Conservation (phyloP, 2,797 vertebrate species). For the Cuniculus paca region DNA sequence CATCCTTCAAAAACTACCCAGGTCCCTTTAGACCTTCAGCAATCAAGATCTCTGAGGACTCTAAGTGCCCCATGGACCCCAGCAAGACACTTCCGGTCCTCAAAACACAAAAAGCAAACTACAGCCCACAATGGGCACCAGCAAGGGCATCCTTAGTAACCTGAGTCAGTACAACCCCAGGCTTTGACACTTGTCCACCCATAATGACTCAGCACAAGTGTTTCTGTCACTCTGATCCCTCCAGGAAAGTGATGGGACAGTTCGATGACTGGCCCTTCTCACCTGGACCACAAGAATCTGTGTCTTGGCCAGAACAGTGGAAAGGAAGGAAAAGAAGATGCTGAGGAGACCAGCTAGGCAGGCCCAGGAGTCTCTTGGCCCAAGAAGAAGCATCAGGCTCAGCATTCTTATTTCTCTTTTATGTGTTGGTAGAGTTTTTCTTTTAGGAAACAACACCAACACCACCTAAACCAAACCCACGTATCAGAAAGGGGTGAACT, state of each 20-base stretch:
- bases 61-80: rapidly evolving
- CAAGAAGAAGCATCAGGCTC: constrained; percentile 58
- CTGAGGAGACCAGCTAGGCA: constrained; percentile 36
- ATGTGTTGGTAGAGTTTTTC: constrained; percentile 5
- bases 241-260: constrained; percentile 75
- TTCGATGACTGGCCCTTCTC: constrained; percentile 78
- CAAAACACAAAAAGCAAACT: not conserved
- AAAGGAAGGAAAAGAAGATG: not conserved
- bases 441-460: constrained; percentile 69
- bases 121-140: constrained; percentile 48
- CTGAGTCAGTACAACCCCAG: constrained; percentile 59
- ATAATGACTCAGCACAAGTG: not conserved
- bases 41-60: not conserved
- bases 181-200: constrained; percentile 79
- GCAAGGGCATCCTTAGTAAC: constrained; percentile 66
- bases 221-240: constrained; percentile 61
- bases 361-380: constrained; percentile 71
- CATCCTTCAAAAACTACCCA: not conserved
- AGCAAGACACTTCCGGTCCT: not conserved
- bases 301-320: rapidly evolving
- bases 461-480: constrained; percentile 67
- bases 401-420: not conserved
- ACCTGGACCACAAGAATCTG: constrained; percentile 40
- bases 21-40: not conserved
- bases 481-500: constrained; percentile 85